Evolutionary conservation across 2,888 invertebrate species (phyloP).

Genomic region (Dicyrtomina minuta): DNA sequence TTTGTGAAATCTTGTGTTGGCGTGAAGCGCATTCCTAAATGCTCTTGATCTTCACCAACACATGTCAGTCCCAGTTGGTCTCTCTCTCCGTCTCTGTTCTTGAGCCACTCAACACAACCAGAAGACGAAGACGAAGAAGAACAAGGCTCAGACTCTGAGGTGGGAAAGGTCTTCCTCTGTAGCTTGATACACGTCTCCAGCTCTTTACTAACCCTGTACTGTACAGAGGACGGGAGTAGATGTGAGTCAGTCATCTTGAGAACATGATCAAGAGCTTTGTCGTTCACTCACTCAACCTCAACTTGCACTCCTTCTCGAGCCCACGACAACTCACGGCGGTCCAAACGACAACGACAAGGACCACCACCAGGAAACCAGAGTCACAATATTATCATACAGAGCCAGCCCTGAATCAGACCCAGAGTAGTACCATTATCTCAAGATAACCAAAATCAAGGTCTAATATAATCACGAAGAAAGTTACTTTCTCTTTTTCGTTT

Average conservation of each 20-base stretch:
- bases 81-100: slow-evolving; percentile 20
- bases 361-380: not conserved
- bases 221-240: no score
- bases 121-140: no score
- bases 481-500: not conserved
- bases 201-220: not conserved
- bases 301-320: no score
- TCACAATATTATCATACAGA: not conserved
- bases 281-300: not conserved
- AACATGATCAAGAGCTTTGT: slow-evolving; percentile 19
- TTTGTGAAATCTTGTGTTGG: slow-evolving; percentile 18
- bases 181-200: not conserved
- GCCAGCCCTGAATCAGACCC: not conserved
- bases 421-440: no score
- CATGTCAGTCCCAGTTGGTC: slow-evolving; percentile 32
- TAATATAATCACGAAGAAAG: no score
- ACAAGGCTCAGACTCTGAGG: no score
- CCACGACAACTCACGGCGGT: no score
- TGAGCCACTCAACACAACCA: slow-evolving; percentile 10
- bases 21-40: slow-evolving; percentile 30
- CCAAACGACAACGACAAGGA: no score
- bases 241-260: slow-evolving; percentile 14
- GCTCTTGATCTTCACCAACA: slow-evolving; percentile 27
- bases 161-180: not conserved
- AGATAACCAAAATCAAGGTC: no score